Evolutionary conservation across 2,888 invertebrate genomes (phyloP).

Genomic region (Anticlea derivata): DNA sequence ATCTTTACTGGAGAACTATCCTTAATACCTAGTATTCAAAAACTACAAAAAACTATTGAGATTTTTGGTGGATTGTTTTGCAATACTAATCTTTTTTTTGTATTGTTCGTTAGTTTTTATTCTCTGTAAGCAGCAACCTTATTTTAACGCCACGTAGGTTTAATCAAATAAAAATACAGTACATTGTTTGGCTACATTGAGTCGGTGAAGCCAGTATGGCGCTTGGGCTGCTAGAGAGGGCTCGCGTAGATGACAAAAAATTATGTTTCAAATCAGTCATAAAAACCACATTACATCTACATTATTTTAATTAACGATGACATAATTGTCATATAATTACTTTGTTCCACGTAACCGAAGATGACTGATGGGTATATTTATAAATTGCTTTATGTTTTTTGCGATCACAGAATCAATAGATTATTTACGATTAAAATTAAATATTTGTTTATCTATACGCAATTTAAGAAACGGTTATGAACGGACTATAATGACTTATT

Average conservation of each 20-base stretch:
- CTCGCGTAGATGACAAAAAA: slow-evolving; percentile 43
- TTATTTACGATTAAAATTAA: not conserved
- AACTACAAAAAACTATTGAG: too few relatives aligned
- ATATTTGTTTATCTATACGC: not conserved
- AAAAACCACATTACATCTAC: slow-evolving; percentile 37
- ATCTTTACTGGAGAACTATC: too few relatives aligned
- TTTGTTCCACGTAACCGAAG: slow-evolving; percentile 28
- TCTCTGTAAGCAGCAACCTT: slow-evolving; percentile 9
- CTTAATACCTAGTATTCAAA: too few relatives aligned
- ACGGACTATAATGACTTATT: slow-evolving; percentile 10
- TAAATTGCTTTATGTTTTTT: slow-evolving; percentile 8
- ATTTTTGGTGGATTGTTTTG: too few relatives aligned
- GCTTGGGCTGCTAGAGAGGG: slow-evolving; percentile 15
- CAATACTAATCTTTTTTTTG: too few relatives aligned
- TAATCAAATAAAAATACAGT: slow-evolving; percentile 37
- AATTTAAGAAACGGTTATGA: slow-evolving; percentile 13
- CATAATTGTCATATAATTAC: slow-evolving; percentile 45
- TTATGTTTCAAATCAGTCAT: slow-evolving; percentile 43
- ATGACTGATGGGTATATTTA: slow-evolving; percentile 26
- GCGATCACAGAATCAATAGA: too few relatives aligned
- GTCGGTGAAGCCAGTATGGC: slow-evolving; percentile 30
- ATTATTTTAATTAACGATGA: slow-evolving; percentile 37
- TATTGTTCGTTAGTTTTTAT: too few relatives aligned
- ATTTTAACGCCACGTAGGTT: slow-evolving; percentile 19
- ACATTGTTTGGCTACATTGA: slow-evolving; percentile 42